Base-by-base conservation (phyloP, 2,797 vertebrate genomes). In the Enteromius anoplus region DNA sequence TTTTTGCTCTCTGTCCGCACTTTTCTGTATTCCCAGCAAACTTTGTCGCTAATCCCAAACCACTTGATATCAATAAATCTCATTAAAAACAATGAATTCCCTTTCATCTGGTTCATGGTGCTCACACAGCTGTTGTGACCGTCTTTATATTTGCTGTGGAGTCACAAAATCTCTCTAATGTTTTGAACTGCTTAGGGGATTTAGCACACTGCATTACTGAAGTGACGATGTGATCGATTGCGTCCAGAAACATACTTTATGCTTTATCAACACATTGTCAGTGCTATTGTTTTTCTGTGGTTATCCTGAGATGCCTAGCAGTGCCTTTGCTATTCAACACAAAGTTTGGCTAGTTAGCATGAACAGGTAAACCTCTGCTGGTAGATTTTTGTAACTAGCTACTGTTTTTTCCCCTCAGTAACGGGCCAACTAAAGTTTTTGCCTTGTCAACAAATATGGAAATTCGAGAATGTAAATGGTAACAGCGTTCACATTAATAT, bases 1-100 rank as follows among this genome's bases (percentile, higher is more conserved):
- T 75, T 68, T 37, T 78, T 2, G 29, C 42, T 73, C 62, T 73
- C 26, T 65, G 80, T 72, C 80, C 66, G 79, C 58, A 62, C 58
- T 73, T 86, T 47, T 29, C 55, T 40, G 21, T 75, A 51, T 60
- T 77, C 11, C 8, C 37, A 34, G 73, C 51, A 29, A 66, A 83
- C 26, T 77, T 37, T 70, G 64, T 83, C 8, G 6, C 51, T 77
- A 49, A 70, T 70, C 73, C 40, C 26, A 83, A 47, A 9, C 10
- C 26, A 23, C 73, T 60, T 45, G 5, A 62, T 47, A 77, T 77
- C 73, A 83, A 69, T 76, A 76, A 76, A 32, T 45, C 49, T 34
- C 12, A 69, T n/a, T 69, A 76, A 68, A 53, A 82, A 58, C 60
- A 55, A 58, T 11, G 2, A 40, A 55, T 40, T 79, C 45, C 26